Conservation (phyloP, 2,113 vertebrate genomes). For the Xyliphius kryptos region DNA sequence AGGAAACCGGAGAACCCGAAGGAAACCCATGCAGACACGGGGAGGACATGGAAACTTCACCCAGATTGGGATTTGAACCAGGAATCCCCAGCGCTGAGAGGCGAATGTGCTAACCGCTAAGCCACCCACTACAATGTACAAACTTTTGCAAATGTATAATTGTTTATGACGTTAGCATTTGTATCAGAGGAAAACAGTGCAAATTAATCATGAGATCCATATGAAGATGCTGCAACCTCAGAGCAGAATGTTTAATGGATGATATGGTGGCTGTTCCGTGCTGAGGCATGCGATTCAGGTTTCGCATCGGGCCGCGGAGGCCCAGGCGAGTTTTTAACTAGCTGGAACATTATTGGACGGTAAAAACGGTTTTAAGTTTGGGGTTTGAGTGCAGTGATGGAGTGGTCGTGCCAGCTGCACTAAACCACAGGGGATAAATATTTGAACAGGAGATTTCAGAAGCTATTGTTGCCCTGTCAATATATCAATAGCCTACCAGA, state of each 20-base stretch:
- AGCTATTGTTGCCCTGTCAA: constrained; percentile 68
- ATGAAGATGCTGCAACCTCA: constrained; percentile 30
- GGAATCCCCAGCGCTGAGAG: too few relatives aligned
- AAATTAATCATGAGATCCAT: constrained; percentile 25
- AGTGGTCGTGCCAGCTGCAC: constrained; percentile 51
- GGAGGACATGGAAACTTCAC: too few relatives aligned
- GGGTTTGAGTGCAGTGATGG: constrained; percentile 42
- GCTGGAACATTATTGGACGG: constrained; percentile 54
- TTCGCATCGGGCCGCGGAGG: constrained; percentile 36
- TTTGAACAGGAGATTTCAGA: constrained; percentile 71
- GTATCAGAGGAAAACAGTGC: too few relatives aligned
- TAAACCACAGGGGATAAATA: constrained; percentile 67
- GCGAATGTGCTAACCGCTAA: too few relatives aligned
- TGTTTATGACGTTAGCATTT: too few relatives aligned
- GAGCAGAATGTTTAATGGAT: constrained; percentile 43
- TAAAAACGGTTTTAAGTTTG: constrained; percentile 62
- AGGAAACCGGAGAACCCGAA: too few relatives aligned
- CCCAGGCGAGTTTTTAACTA: constrained; percentile 48
- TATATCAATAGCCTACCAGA: constrained; percentile 68
- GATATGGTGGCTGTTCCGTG: constrained; percentile 32
- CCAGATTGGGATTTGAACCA: too few relatives aligned
- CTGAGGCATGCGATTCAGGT: constrained; percentile 27
- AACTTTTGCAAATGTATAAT: too few relatives aligned
- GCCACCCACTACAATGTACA: too few relatives aligned
- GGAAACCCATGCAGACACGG: too few relatives aligned